Conservation (phyloP, 2,888 invertebrate genomes). For the Camptogramma bilineatum region DNA sequence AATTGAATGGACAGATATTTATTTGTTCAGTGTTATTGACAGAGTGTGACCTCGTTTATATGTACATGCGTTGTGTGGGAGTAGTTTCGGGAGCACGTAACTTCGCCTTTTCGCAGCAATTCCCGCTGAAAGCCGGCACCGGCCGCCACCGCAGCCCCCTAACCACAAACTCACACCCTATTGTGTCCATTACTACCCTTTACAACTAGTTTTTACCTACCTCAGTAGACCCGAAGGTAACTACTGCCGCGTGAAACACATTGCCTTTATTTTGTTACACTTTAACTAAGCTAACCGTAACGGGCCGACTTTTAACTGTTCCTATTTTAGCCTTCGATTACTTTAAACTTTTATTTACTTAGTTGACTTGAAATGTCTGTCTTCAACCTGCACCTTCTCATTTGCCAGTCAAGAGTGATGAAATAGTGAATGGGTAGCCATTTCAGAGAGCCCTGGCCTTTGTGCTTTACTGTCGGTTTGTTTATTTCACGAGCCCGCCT, state of each 20-base stretch:
- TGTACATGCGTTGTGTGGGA: constrained; percentile 54
- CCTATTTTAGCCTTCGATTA: constrained; percentile 22
- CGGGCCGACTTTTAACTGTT: constrained; percentile 6
- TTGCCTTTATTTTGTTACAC: constrained; percentile 39
- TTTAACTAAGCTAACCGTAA: constrained; percentile 11
- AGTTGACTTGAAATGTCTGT: constrained; percentile 11
- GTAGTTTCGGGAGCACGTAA: constrained; percentile 65
- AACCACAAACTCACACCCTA: constrained; percentile 67
- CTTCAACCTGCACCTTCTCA: constrained; percentile 48
- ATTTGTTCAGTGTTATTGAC: constrained; percentile 55
- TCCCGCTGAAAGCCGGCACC: constrained; percentile 63
- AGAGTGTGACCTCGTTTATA: constrained; percentile 57
- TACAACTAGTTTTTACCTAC: constrained; percentile 66
- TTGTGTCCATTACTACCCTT: constrained; percentile 69
- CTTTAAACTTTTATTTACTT: constrained; percentile 13
- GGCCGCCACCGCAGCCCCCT: constrained; percentile 59
- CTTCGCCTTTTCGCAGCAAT: constrained; percentile 69
- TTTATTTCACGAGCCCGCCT: constrained; percentile 77
- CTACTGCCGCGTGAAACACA: constrained; percentile 34
- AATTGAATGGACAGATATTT: constrained; percentile 52
- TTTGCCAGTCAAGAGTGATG: constrained; percentile 65
- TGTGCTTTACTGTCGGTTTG: constrained; percentile 77
- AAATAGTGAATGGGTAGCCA: constrained; percentile 68
- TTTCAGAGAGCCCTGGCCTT: constrained; percentile 72
- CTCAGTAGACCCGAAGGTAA: constrained; percentile 44